Conservation (phyloP, 2,888 invertebrate species). For the Heliothis peltigera region DNA sequence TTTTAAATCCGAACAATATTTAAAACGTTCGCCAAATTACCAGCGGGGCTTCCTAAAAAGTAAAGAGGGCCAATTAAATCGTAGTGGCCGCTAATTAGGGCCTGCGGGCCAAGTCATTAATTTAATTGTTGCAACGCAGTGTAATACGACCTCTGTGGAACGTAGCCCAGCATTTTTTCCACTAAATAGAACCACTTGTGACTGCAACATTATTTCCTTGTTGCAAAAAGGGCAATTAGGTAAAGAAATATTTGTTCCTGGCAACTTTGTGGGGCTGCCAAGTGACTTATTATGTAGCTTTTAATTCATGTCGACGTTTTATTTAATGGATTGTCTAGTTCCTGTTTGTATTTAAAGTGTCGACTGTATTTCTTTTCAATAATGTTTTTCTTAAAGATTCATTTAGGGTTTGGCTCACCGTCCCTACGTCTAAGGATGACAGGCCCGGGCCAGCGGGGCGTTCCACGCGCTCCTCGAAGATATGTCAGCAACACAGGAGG, state of each 20-base stretch:
- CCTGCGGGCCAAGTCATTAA: constrained; percentile 58
- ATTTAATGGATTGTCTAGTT: constrained; percentile 1
- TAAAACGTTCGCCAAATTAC: constrained; percentile 46
- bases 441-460: no score
- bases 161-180: constrained; percentile 57
- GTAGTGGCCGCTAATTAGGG: constrained; percentile 62
- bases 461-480: no score
- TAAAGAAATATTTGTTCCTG: constrained; percentile 53
- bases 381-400: background rate
- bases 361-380: no score
- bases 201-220: constrained; percentile 50
- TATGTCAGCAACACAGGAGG: no score
- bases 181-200: constrained; percentile 58
- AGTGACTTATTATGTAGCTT: constrained; percentile 38
- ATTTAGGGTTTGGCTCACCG: no score
- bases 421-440: no score
- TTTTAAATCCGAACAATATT: constrained; percentile 51
- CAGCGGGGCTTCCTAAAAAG: constrained; percentile 46
- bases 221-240: constrained; percentile 55
- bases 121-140: constrained; percentile 59
- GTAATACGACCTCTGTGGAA: constrained; percentile 53
- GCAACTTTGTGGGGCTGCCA: constrained; percentile 33
- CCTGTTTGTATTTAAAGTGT: background rate
- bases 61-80: constrained; percentile 59
- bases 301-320: constrained; percentile 32